Evolutionary conservation across 2,888 invertebrate genomes (phyloP), one percentile per base, ranked within the genome.

Genomic region (Sarcophaga rosellei): DNA sequence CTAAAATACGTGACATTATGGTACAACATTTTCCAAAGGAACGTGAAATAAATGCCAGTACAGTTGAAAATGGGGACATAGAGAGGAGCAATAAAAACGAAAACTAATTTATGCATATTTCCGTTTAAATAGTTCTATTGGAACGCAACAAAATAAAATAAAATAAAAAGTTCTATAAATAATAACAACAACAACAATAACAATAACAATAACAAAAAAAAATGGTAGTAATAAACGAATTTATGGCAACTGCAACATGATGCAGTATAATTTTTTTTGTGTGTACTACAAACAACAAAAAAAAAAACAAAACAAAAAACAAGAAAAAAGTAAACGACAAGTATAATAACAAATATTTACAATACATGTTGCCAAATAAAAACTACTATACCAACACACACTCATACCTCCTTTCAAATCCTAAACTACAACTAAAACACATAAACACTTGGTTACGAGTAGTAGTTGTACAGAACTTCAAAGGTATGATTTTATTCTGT

Each of bases 71-170:
- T 53, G 53, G 17, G 53, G 53, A 4, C 35, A 35, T 35, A 35
- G 35, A 35, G 53, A 0, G 47, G 15, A 15, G 12, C 17, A 53
- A 53, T 53, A 17, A 17, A 53, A 53, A 15, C 53, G 17, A 66
- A 78, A 86, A 86, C 73, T 84, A 86, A 86, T 86, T 86, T 86
- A 86, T 86, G 86, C 84, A 86, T 78, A 84, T 70, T 86, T 86
- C 86, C 86, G 86, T 84, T 86, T 68, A 78, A 84, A 78, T 78
- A 81, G 74, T 75, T 84, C 73, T 69, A 73, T 68, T 86, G 86
- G 86, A 86, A 81, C 57, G 62, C 68, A 76, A 86, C 76, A 80
- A 83, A 81, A 72, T 53, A 73, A 61, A 62, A 47, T 20, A 23
- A 35, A 25, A 3, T 35, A 35, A 57, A 15, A 47, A 21, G 6